Evolutionary conservation across 1,140 invertebrate genomes (phyloP).

Genomic region (Hermatobates lingyangjiaoensis): DNA sequence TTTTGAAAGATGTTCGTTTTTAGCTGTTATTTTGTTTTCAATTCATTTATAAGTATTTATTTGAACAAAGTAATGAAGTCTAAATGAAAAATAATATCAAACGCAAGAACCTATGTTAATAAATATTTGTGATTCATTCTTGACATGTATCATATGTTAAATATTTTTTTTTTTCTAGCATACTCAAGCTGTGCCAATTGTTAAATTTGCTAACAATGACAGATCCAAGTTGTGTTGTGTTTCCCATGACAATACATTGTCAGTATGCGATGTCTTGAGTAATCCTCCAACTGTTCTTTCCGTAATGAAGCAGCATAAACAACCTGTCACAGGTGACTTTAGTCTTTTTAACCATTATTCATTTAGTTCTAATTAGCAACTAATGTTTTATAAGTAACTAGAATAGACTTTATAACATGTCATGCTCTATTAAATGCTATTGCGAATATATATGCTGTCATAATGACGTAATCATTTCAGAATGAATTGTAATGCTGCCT

Average conservation of each 20-base stretch:
- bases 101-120: background rate
- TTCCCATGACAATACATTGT: conserved; percentile 59
- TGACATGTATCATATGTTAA: background rate
- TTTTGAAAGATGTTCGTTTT: background rate
- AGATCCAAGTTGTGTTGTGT: conserved; percentile 57
- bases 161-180: conserved; percentile 33
- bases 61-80: no score
- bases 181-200: conserved; percentile 50
- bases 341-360: background rate
- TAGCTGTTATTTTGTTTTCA: background rate
- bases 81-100: no score
- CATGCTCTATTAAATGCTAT: no score
- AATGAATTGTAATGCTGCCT: no score
- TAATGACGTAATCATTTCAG: no score
- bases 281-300: conserved; percentile 47
- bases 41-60: no score
- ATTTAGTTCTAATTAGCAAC: background rate
- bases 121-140: background rate
- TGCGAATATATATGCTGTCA: no score
- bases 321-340: conserved; percentile 47
- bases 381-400: no score
- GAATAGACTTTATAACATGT: no score
- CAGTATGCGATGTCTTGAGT: conserved; percentile 58
- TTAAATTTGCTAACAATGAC: conserved; percentile 80
- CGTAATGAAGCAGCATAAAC: conserved; percentile 51